phyloP scores from a whole-genome alignment of 64 coral and sea anemone species.

The Stichodactyla helianthus region DNA sequence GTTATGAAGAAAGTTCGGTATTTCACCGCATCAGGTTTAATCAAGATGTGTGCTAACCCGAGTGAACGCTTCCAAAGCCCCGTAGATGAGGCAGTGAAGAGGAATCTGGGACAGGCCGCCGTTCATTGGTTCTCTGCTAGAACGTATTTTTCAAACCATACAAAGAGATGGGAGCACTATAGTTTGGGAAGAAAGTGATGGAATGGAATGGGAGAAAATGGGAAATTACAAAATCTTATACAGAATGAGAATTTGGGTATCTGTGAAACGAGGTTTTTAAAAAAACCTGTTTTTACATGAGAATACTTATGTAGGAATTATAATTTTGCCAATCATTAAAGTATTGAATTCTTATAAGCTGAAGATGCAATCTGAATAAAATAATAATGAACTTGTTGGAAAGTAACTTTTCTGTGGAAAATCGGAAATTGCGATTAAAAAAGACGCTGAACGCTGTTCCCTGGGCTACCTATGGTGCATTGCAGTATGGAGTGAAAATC shows the following conservation, averaged over 20 bases:
- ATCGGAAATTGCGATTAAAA: too few relatives aligned
- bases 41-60: neutral
- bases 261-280: neutral
- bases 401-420: too few relatives aligned
- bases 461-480: too few relatives aligned
- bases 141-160: neutral
- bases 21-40: neutral
- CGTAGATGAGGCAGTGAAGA: neutral
- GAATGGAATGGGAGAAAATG: constrained; percentile 1
- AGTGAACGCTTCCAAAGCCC: neutral
- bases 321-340: constrained; percentile 4
- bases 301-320: neutral
- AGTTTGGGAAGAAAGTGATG: constrained; percentile 1
- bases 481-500: too few relatives aligned
- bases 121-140: neutral
- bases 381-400: neutral
- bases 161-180: neutral
- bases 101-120: neutral
- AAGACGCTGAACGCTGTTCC: too few relatives aligned
- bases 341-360: constrained; percentile 2
- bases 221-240: neutral
- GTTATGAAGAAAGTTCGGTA: neutral
- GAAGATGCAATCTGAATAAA: neutral
- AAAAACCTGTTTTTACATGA: neutral
- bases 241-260: neutral